Base-by-base conservation (phyloP, 1,140 invertebrate species). In the Cotesia chilonis region DNA sequence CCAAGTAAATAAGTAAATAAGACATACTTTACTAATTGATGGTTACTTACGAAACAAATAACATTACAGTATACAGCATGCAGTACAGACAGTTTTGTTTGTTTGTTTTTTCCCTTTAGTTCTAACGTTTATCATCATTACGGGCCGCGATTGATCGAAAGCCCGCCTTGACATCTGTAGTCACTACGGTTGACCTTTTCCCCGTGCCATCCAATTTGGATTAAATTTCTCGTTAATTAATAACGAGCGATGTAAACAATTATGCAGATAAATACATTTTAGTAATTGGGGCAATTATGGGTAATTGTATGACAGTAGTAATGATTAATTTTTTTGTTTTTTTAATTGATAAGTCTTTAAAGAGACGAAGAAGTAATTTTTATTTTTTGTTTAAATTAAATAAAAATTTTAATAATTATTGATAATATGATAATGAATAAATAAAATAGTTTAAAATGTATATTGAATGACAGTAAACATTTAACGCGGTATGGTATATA, bases 1-100 rank as follows among this genome's bases (percentile, higher is more conserved):
- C 68, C 2, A 6, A 75, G 65, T 74, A 61, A 65, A 71, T 71
- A 71, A 65, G 37, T 74, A 61, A 65, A 71, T 71, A 71, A 65
- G 37, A 37, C 52, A 20, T 35, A 67, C 54, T 72, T 14, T n/a
- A 20, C 52, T 72, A 66, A 72, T 72, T 66, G 37, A 52, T 14
- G n/a, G 52, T 52, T 67, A 28, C 17, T 57, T 47, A 10, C 10
- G 64, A n/a, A 28, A 28, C 28, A 28, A 28, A 28, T 28, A 28
- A 28, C 28, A 3, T 28, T 28, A 28, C 2, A 28, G 28, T 28
- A 28, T 28, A 28, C 28, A 28, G 28, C 3, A 28, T 28, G 28
- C 3, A 28, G 28, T 28, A 28, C 28, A 12, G 47, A 61, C 65
- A 28, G 35, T 38, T 41, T 72, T 71, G 59, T 35, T 7, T 66